These are phyloP conservation scores for Carabus problematicus DNA, from an alignment of 2,888 invertebrate genomes.

Conservation along the genomic window DNA sequence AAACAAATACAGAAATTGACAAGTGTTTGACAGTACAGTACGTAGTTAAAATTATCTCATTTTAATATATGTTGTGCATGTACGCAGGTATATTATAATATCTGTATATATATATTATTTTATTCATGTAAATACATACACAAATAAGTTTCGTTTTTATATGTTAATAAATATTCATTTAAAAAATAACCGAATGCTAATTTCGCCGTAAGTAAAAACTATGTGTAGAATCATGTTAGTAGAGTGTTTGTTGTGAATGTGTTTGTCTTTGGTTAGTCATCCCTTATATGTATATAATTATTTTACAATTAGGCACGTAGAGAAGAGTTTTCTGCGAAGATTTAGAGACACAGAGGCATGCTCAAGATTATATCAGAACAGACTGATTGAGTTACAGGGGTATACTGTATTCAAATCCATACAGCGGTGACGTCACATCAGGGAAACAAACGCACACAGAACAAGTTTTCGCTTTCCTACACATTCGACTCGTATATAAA, in stretches of 20 bases:
- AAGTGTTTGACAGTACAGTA: not conserved
- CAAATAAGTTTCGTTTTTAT: not conserved
- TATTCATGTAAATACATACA: conserved; percentile 13
- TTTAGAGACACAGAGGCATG: conserved; percentile 31
- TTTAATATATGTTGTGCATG: not conserved
- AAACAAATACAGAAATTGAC: no score
- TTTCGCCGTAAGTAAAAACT: conserved; percentile 11
- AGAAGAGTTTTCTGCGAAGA: conserved; percentile 31
- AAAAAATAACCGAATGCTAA: conserved; percentile 12
- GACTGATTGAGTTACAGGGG: no score
- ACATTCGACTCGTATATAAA: no score
- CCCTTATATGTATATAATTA: not conserved
- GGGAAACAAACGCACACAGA: no score
- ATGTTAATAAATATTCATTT: conserved; percentile 13
- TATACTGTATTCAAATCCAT: no score
- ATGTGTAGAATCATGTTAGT: conserved; percentile 3
- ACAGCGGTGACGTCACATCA: no score
- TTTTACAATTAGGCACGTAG: conserved; percentile 35
- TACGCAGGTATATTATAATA: conserved; percentile 2
- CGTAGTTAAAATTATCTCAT: not conserved
- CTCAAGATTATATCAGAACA: conserved; percentile 10
- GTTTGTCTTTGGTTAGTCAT: conserved; percentile 7
- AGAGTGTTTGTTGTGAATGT: not conserved
- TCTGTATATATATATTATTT: conserved; percentile 1
- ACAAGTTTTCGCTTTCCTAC: no score